These are phyloP conservation scores for Pristionchus mayeri DNA, from an alignment of 2,888 invertebrate species.

Conservation along the genomic window DNA sequence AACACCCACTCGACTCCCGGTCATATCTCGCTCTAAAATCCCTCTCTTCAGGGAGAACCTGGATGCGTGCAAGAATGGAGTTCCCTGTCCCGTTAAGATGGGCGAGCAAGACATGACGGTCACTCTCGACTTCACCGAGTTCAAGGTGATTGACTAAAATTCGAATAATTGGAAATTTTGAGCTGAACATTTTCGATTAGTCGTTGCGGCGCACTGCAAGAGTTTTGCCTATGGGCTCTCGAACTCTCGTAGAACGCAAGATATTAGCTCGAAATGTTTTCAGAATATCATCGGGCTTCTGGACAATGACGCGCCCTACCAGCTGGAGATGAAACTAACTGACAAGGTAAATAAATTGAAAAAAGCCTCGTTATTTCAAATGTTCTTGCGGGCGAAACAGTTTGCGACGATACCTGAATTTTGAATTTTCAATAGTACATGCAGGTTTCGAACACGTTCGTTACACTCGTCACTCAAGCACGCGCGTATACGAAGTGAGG, in stretches of 20 bases:
- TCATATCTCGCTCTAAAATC: no score
- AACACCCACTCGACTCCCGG: no score
- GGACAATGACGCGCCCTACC: slow-evolving; percentile 58
- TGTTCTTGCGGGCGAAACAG: no score
- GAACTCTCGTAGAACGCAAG: no score
- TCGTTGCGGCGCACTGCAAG: no score
- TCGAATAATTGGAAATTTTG: neutral
- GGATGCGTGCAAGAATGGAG: slow-evolving; percentile 57
- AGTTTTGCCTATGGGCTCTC: no score
- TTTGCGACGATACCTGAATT: no score
- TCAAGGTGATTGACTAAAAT: neutral
- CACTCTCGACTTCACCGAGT: slow-evolving; percentile 57
- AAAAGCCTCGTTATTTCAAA: neutral
- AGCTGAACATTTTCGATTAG: no score
- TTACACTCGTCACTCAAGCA: slow-evolving; percentile 20
- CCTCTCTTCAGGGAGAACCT: slow-evolving; percentile 51
- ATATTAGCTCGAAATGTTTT: neutral
- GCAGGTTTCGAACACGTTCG: slow-evolving; percentile 17
- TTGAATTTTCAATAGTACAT: no score
- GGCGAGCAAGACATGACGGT: slow-evolving; percentile 54
- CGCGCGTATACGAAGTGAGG: slow-evolving; percentile 7
- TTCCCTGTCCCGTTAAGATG: slow-evolving; percentile 56
- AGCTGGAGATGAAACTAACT: slow-evolving; percentile 54
- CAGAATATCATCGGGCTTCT: slow-evolving; percentile 55
- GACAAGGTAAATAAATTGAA: slow-evolving; percentile 48